Conservation (phyloP, 2,797 vertebrate genomes). For the Sphenodon punctatus region DNA sequence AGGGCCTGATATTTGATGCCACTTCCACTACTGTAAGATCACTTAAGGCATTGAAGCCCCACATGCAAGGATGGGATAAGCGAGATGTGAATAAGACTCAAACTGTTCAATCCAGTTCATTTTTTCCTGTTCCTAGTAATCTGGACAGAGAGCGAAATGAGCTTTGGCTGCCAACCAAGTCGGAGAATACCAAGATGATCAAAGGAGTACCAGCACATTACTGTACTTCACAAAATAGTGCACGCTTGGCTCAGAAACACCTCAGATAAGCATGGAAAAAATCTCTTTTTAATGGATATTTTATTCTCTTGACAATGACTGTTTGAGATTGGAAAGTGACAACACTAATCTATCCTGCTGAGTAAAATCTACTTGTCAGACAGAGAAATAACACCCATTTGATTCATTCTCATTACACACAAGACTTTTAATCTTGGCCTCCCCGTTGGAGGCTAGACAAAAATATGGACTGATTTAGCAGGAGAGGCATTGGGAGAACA, state of each 20-base stretch:
- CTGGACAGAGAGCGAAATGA: conserved; percentile 42
- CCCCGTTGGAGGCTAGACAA: conserved; percentile 35
- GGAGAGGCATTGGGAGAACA: conserved; percentile 28
- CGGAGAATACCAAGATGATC: conserved; percentile 56
- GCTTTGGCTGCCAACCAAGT: conserved; percentile 64
- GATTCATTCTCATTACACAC: conserved; percentile 46
- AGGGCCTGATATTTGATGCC: not conserved
- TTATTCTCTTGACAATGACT: conserved; percentile 54
- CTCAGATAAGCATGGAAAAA: conserved; percentile 65
- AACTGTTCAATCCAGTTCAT: conserved; percentile 35
- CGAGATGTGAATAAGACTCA: conserved; percentile 33
- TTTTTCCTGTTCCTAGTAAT: conserved; percentile 29
- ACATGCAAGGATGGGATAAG: not conserved
- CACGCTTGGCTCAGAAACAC: conserved; percentile 60
- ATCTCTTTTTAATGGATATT: conserved; percentile 67
- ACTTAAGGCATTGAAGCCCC: conserved; percentile 1
- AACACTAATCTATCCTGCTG: conserved; percentile 52
- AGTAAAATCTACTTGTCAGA: conserved; percentile 45
- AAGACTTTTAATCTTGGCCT: conserved; percentile 56
- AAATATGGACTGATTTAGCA: conserved; percentile 41
- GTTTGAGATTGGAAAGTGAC: conserved; percentile 62
- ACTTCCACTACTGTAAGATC: conserved; percentile 15
- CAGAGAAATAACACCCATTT: conserved; percentile 52
- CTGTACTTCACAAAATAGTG: conserved; percentile 43
- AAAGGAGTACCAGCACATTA: conserved; percentile 56